Conservation (phyloP, 1,140 invertebrate genomes). For the Pseudomyrmex gracilis region DNA sequence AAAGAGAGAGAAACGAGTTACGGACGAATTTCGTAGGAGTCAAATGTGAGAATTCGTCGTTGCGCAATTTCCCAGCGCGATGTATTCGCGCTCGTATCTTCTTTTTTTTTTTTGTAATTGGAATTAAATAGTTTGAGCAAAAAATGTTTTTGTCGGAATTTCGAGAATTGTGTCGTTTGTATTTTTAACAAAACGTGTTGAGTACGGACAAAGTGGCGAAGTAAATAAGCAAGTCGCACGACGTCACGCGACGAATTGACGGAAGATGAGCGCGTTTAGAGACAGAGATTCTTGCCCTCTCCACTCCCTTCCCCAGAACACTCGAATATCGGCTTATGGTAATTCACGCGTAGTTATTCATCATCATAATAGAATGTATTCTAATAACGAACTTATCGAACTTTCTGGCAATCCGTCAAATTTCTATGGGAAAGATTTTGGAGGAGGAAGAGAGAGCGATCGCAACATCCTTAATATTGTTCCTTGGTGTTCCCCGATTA, state of each 20-base stretch:
- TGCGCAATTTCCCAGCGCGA: background rate
- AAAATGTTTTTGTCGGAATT: background rate
- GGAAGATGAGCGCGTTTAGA: background rate
- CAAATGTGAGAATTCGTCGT: background rate
- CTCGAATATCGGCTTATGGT: background rate
- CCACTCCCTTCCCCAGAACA: too few relatives aligned
- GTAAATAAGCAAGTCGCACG: background rate
- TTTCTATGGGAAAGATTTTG: background rate
- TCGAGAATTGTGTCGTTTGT: too few relatives aligned
- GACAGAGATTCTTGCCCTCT: background rate
- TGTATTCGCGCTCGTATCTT: background rate
- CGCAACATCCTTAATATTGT: conserved; percentile 38
- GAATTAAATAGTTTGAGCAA: background rate
- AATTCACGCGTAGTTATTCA: background rate
- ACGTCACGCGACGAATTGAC: background rate
- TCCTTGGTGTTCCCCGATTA: conserved; percentile 65
- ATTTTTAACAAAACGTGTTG: too few relatives aligned
- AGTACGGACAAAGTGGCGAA: too few relatives aligned
- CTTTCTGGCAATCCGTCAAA: conserved; percentile 19
- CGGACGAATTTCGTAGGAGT: background rate
- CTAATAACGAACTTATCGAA: conserved; percentile 1
- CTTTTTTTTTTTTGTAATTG: background rate
- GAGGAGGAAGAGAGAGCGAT: background rate
- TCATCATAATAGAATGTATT: background rate
- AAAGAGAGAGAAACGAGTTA: background rate